Conservation (phyloP, 2,888 invertebrate genomes). For the Galerucella pusilla region DNA sequence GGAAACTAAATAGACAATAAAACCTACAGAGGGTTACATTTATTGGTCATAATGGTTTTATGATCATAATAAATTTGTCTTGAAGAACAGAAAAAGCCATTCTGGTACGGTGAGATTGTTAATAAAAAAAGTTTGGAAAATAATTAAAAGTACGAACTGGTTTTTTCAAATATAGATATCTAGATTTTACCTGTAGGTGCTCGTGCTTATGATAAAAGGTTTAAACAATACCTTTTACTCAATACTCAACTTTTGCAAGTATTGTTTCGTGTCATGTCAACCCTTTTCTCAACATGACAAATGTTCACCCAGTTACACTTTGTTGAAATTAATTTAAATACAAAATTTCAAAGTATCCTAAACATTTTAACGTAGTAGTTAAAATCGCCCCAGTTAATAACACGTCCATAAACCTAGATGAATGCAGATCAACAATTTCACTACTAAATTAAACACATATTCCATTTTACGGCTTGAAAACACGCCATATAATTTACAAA, state of each 20-base stretch:
- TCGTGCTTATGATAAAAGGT: too few species aligned
- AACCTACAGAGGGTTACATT: constrained; percentile 40
- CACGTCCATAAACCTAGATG: neutral
- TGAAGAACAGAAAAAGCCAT: constrained; percentile 14
- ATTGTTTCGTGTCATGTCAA: too few species aligned
- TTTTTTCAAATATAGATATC: neutral
- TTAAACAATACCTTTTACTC: too few species aligned
- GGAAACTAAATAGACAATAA: constrained; percentile 43
- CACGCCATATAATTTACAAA: constrained; percentile 5
- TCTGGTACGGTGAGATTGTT: neutral
- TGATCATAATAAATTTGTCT: constrained; percentile 28
- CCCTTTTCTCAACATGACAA: too few species aligned
- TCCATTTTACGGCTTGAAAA: constrained; percentile 1
- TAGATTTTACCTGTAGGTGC: neutral
- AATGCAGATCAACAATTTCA: neutral
- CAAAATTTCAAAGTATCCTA: neutral
- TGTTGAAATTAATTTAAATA: too few species aligned
- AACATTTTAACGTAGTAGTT: neutral
- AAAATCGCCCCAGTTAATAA: neutral
- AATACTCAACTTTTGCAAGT: too few species aligned
- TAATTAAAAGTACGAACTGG: neutral
- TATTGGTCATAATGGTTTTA: constrained; percentile 41
- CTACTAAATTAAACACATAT: constrained; percentile 4
- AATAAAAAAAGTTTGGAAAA: neutral
- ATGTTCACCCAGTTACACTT: too few species aligned